These are phyloP conservation scores for Indri indri DNA, from an alignment of 2,113 vertebrate species.

Conservation along the genomic window DNA sequence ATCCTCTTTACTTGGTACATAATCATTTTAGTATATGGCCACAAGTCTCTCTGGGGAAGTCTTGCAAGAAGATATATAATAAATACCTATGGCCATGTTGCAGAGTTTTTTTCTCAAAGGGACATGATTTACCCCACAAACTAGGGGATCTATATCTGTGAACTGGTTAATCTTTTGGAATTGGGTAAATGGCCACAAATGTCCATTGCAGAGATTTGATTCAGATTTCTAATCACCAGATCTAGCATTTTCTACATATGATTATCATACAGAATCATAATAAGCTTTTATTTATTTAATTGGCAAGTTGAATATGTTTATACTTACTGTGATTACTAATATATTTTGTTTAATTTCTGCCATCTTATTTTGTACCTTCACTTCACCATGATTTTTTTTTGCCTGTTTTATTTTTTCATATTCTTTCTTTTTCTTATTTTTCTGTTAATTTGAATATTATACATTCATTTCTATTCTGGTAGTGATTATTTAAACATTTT, in stretches of 20 bases:
- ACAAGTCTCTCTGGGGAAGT: background rate
- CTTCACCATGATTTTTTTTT: background rate
- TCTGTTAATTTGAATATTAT: background rate
- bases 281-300: background rate
- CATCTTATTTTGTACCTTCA: background rate
- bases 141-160: background rate
- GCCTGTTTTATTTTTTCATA: background rate
- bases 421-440: background rate
- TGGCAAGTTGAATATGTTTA: background rate
- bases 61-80: background rate
- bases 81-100: background rate
- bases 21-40: background rate
- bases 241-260: background rate
- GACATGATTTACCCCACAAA: background rate
- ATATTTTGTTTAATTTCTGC: background rate
- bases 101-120: background rate
- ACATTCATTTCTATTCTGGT: background rate
- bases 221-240: background rate
- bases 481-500: background rate
- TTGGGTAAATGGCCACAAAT: background rate
- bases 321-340: background rate
- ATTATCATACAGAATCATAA: background rate
- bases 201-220: background rate
- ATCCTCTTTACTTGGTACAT: background rate
- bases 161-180: background rate